Evolutionary conservation across 1,140 invertebrate genomes (phyloP).

Genomic region (Lineus longissimus): DNA sequence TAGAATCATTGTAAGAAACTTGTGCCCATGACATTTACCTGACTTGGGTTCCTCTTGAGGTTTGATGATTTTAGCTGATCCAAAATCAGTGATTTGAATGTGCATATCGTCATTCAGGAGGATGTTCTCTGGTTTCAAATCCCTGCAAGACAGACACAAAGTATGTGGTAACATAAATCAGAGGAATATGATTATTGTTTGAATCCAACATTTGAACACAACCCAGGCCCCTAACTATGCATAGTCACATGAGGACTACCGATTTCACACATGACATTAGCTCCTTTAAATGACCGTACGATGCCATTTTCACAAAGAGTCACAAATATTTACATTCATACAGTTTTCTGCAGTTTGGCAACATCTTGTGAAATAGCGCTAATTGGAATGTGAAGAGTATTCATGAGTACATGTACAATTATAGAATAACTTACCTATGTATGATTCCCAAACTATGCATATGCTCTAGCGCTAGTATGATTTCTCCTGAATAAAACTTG

Average conservation of each 20-base stretch:
- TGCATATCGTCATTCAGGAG: conserved; percentile 89
- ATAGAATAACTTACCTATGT: conserved; percentile 78
- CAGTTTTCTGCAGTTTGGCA: no score
- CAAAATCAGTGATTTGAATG: conserved; percentile 95
- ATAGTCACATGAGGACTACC: background rate
- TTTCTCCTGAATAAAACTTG: conserved; percentile 89
- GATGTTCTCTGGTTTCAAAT: conserved; percentile 63
- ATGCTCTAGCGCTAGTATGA: conserved; percentile 86
- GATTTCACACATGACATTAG: background rate
- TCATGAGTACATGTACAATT: no score
- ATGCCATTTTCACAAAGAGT: no score
- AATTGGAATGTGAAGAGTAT: no score
- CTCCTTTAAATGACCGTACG: no score
- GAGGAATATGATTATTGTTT: background rate
- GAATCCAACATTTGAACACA: background rate
- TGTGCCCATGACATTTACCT: no score
- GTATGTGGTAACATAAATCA: no score
- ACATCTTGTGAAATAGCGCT: no score
- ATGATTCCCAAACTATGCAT: conserved; percentile 87
- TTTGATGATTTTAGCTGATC: conserved; percentile 79
- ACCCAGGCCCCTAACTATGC: background rate
- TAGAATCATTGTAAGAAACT: no score
- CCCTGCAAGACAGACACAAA: conserved; percentile 33
- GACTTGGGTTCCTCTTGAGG: no score
- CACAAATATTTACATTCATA: no score